Base-by-base conservation (phyloP, 2,797 vertebrate genomes). In the Eidolon dupreanum region DNA sequence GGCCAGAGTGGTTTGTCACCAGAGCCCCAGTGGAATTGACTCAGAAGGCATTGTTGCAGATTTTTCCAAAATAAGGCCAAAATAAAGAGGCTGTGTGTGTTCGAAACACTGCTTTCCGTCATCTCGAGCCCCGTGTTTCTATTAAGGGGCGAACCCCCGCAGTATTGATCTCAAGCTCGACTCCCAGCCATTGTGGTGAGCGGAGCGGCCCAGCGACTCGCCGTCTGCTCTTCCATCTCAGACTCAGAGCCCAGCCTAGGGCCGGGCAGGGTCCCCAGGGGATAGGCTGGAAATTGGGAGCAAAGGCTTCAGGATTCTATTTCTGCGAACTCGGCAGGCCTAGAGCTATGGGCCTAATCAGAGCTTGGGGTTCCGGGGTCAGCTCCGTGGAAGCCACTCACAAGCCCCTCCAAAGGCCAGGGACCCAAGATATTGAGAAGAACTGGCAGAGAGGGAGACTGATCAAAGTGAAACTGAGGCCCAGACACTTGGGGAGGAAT, bases 1-100 rank as follows among this genome's bases (percentile, higher is more conserved):
- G 0, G 83, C 91, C 88, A 20, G 78, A 82, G 96, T 0, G 92
- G 97, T 95, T 95, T 96, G 97, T 97, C 96, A 95, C 97, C 97
- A 93, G 65, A 16, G 51, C 59, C 97, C 94, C 97, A 57, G 78
- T 0, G 86, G 97, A 65, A 81, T 61, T 95, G 88, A 68, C 75
- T 96, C 90, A 22, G 89, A 96, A 97, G 61, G 63, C 68, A 63
- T 73, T 74, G 38, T 74, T 90, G 85, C 63, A 73, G 88, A 70
- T 81, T 84, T 94, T 93, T 93, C 88, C 94, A 87, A 55, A 38
- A 11, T 7, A 43, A 91, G 71, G 88, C 84, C 88, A 43, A 84
- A 90, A 73, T 38, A 49, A 38, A 71, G 79, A 65, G 86, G 41
- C 84, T 5, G 66, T 31, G 55, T 49, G 66, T 43, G 88, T 43